Conservation (phyloP, 2,888 invertebrate genomes). For the Tenthredo livida region DNA sequence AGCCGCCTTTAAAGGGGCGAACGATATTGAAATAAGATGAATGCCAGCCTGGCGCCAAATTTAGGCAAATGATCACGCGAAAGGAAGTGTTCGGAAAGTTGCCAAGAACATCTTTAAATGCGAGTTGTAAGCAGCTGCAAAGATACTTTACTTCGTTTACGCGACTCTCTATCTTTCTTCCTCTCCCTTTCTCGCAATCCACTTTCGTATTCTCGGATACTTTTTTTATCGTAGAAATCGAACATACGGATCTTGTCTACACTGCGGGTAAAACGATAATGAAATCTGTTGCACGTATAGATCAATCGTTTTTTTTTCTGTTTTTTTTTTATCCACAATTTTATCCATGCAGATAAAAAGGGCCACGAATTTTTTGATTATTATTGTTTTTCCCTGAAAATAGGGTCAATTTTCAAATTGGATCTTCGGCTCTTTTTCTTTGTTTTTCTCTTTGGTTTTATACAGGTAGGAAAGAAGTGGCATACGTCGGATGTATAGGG, state of each 20-base stretch:
- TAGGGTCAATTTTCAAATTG: slow-evolving; percentile 18
- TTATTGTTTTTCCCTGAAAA: background rate
- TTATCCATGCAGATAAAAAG: no score
- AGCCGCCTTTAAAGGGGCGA: background rate
- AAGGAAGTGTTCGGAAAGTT: slow-evolving; percentile 25
- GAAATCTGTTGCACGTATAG: background rate
- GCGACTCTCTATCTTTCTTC: background rate
- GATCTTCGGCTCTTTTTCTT: background rate
- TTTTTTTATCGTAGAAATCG: background rate
- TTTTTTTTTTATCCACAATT: no score
- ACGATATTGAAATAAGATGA: background rate
- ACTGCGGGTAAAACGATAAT: background rate
- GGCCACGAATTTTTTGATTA: background rate
- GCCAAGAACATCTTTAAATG: slow-evolving; percentile 13
- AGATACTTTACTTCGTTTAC: slow-evolving; percentile 25
- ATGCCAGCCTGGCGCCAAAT: slow-evolving; percentile 13
- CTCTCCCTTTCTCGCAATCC: background rate
- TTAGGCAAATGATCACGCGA: slow-evolving; percentile 16
- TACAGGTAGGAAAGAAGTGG: background rate
- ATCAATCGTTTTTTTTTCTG: no score
- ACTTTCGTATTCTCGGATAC: background rate
- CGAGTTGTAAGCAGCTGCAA: slow-evolving; percentile 24
- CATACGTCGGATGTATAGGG: background rate
- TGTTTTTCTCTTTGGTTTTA: background rate
- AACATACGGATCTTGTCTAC: background rate